These are phyloP conservation scores for Egretta garzetta DNA, from an alignment of 2,113 vertebrate species.

Conservation along the genomic window DNA sequence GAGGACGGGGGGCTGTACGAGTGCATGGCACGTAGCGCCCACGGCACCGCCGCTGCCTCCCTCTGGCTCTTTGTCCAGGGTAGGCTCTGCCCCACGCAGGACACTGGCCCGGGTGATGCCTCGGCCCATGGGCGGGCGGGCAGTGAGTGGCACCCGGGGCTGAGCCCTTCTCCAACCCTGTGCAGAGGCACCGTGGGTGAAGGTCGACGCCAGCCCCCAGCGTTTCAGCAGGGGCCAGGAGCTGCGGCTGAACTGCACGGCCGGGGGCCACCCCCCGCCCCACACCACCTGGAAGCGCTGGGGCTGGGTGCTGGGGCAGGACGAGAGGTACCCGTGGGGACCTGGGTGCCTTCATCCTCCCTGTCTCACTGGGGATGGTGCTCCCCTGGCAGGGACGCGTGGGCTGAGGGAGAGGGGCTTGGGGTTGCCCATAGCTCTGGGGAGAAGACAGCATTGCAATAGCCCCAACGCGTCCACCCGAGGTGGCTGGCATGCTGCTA, in stretches of 20 bases:
- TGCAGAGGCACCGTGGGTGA: constrained; percentile 84
- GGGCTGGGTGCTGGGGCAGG: constrained; percentile 72
- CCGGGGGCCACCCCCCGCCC: constrained; percentile 82
- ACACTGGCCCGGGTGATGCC: fast-evolving
- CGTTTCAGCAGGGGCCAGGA: constrained; percentile 81
- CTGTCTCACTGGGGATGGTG: fast-evolving
- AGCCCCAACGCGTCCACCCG: fast-evolving
- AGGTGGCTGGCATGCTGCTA: neutral
- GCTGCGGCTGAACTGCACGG: constrained; percentile 82
- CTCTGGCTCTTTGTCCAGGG: constrained; percentile 88
- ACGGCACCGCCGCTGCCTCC: constrained; percentile 70
- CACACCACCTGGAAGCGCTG: constrained; percentile 82
- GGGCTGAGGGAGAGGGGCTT: neutral
- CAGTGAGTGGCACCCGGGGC: fast-evolving
- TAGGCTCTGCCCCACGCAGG: neutral
- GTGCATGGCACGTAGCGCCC: constrained; percentile 78
- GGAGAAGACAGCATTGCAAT: neutral
- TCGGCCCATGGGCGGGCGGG: fast-evolving
- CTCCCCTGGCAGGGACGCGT: fast-evolving
- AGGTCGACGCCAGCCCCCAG: constrained; percentile 75
- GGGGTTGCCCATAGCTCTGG: neutral
- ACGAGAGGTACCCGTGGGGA: constrained; percentile 36
- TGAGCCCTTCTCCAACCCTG: neutral
- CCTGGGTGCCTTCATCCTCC: neutral
- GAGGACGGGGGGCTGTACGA: constrained; percentile 84